Evolutionary conservation across 2,797 vertebrate species (phyloP).

Genomic region (Coreius guichenoti): DNA sequence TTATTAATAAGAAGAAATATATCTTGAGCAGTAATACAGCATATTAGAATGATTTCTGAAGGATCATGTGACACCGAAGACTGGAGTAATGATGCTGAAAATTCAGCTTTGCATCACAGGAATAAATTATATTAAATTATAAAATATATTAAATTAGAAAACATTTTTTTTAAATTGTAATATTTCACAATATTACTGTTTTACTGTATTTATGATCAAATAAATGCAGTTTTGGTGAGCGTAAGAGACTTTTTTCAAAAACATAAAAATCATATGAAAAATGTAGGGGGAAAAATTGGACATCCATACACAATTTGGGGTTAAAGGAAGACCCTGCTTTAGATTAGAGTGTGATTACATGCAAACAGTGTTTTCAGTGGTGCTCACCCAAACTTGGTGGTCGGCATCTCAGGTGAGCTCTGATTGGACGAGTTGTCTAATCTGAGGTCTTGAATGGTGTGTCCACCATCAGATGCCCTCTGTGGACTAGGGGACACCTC

Average conservation of each 20-base stretch:
- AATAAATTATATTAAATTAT: neutral
- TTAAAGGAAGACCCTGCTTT: neutral
- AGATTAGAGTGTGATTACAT: neutral
- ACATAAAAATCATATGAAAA: neutral
- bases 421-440: slow-evolving; percentile 90
- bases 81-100: neutral
- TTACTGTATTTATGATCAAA: neutral
- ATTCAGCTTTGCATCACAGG: neutral
- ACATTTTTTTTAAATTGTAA: neutral
- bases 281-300: neutral
- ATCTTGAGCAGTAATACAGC: neutral
- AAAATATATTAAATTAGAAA: neutral
- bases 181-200: neutral
- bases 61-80: neutral
- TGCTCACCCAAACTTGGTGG: slow-evolving; percentile 85
- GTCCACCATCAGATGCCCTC: slow-evolving; percentile 86
- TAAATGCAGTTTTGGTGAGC: neutral
- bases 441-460: slow-evolving; percentile 86
- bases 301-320: neutral
- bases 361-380: neutral
- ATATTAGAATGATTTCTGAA: neutral
- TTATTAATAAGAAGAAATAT: neutral
- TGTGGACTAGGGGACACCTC: slow-evolving; percentile 86
- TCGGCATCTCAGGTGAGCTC: slow-evolving; percentile 92
- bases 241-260: neutral